Base-by-base conservation (phyloP, 2,797 vertebrate species). In the Sebastes itinus region DNA sequence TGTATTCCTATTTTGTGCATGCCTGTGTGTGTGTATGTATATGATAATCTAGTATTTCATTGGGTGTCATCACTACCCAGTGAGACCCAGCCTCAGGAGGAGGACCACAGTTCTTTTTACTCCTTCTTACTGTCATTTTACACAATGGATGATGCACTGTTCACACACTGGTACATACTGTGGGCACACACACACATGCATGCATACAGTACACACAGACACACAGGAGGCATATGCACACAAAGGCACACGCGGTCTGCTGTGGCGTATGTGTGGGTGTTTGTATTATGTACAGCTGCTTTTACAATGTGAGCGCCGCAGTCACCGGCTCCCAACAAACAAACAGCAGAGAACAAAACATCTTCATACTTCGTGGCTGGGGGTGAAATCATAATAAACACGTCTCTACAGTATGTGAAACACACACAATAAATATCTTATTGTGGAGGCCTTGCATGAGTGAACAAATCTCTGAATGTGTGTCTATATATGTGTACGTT, bases 31-130 rank as follows among this genome's bases (percentile, higher is more conserved):
- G 35, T 80, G 54, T 54, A 38, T 49, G 27, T 72, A 46, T 68
- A 58, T 76, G 72, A 78, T 81, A 56, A 79, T 80, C 23, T 33
- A n/a, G 38, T 76, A 87, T 90, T 92, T 85, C 78, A 76, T 30
- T 8, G 55, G 59, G 71, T 93, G 87, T 89, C 89, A 79, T 86
- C 86, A 88, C 62, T 64, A 76, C 69, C 49, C 60, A 54, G 64
- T 33, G 54, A 78, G 72, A 84, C 56, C 71, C 64, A 62, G 75
- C 77, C 67, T 78, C 64, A 20, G 72, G 74, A 76, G 14, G 14
- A 63, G 7, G 27, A 58, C 69, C 49, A 67, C 30, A 59, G 23
- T 35, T 68, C 23, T 42, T 42, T 69, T 75, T 22, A 55, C 35
- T 54, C 9, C 27, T 28, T 72, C 35, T 61, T 27, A 69, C 25